phyloP scores from a whole-genome alignment of 2,888 invertebrate species.

The Lasioglossum pauxillum region DNA sequence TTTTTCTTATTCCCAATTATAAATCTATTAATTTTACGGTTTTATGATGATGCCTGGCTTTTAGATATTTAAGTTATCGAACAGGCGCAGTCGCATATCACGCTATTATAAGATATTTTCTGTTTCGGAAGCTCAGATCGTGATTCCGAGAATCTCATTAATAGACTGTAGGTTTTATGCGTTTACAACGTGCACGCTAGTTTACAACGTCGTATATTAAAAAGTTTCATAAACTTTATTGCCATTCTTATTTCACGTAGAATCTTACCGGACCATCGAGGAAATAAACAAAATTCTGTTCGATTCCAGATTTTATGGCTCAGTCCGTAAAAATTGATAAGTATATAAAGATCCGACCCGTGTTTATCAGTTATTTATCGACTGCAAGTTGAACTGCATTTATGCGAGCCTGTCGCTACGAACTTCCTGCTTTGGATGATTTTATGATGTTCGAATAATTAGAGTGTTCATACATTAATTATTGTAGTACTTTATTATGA shows the following conservation, averaged over 20 bases:
- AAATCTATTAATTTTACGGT: background rate
- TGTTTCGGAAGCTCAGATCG: background rate
- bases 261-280: background rate
- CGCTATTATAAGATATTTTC: background rate
- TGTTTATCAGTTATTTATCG: background rate
- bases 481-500: too few species aligned
- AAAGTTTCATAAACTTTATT: constrained; percentile 1
- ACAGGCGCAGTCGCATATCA: background rate
- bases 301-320: background rate
- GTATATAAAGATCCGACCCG: background rate
- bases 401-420: background rate
- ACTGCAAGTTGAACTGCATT: background rate
- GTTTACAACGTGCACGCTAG: background rate
- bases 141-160: background rate
- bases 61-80: background rate
- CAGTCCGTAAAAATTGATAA: background rate
- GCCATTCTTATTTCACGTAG: background rate
- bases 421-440: background rate
- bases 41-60: background rate
- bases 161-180: background rate
- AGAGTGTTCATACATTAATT: background rate
- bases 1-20: background rate
- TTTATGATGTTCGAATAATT: background rate
- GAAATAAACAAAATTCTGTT: background rate
- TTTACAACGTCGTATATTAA: constrained; percentile 1